Percentiles rank a stretch among this genome's conserved stretches.
Conservation (phyloP, 1,140 invertebrate genomes). For the Zaprionus inermis region DNA sequence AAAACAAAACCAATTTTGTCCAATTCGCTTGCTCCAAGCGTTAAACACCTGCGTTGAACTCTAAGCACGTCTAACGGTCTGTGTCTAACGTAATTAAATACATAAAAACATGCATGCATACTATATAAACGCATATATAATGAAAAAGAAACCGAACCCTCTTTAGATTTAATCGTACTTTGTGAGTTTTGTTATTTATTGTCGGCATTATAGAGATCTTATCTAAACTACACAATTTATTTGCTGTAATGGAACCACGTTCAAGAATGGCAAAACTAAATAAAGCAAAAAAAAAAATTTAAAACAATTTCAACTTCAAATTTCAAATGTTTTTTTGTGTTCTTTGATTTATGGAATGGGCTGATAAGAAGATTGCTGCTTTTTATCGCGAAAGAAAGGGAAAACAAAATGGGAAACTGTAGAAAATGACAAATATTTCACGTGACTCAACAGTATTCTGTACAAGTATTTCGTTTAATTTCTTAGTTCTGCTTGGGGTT, state of each 20-base stretch:
- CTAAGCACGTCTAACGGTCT: slow-evolving; percentile 63
- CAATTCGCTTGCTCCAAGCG: slow-evolving; percentile 17
- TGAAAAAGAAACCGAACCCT: slow-evolving; percentile 46
- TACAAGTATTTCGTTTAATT: background rate
- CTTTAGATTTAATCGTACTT: slow-evolving; percentile 73
- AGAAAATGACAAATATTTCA: background rate
- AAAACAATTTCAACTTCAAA: slow-evolving; percentile 20
- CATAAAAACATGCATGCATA: slow-evolving; percentile 30
- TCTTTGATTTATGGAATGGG: background rate
- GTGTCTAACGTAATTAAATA: slow-evolving; percentile 37
- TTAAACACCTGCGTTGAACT: slow-evolving; percentile 30
- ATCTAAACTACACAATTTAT: slow-evolving; percentile 77
- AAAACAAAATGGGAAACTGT: too few species aligned
- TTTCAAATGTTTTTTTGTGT: background rate
- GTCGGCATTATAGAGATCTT: slow-evolving; percentile 75
- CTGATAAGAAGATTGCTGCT: too few species aligned
- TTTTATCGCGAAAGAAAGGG: too few species aligned
- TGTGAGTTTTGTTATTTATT: slow-evolving; percentile 83
- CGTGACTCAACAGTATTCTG: background rate
- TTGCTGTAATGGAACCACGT: slow-evolving; percentile 74
- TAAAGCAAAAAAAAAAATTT: slow-evolving; percentile 58
- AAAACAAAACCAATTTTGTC: slow-evolving; percentile 14
- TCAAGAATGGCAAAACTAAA: slow-evolving; percentile 73
- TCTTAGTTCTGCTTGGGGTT: background rate
- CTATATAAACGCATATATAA: slow-evolving; percentile 35